Evolutionary conservation across 2,113 vertebrate genomes (phyloP).

Genomic region (Lophochroa leadbeateri): DNA sequence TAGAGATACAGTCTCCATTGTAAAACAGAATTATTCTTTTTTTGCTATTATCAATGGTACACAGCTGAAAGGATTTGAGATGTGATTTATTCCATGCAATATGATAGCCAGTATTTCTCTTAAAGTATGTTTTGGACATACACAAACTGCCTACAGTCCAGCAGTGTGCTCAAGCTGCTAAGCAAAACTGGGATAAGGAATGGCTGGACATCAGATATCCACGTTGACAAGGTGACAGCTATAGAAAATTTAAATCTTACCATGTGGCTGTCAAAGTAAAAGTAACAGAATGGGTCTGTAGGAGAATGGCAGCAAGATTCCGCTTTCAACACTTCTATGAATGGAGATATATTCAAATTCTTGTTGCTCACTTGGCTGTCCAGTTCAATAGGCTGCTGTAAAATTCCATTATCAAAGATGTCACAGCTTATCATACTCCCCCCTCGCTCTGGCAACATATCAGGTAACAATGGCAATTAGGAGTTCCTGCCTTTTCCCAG

Average conservation of each 20-base stretch:
- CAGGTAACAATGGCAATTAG: conserved; percentile 74
- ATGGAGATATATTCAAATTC: neutral
- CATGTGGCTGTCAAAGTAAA: neutral
- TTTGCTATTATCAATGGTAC: neutral
- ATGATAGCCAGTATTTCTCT: neutral
- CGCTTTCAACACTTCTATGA: neutral
- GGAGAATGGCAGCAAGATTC: neutral
- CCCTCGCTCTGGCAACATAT: conserved; percentile 58
- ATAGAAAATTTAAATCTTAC: neutral
- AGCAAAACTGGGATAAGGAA: neutral
- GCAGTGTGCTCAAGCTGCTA: neutral
- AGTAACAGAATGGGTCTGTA: neutral
- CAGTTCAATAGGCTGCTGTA: conserved; percentile 28
- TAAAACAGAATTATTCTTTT: neutral
- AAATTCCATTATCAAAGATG: conserved; percentile 70
- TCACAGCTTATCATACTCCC: neutral
- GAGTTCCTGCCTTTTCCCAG: conserved; percentile 76
- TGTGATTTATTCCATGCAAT: neutral
- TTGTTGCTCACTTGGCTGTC: neutral
- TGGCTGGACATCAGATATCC: neutral
- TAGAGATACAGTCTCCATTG: neutral
- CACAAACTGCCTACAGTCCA: neutral
- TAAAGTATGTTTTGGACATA: neutral
- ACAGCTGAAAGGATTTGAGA: neutral
- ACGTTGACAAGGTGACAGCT: neutral